A percentile compares a stretch with the other conserved stretches of the same genome.
Conservation (phyloP, 2,113 vertebrate genomes). For the Acanthisitta chloris region DNA sequence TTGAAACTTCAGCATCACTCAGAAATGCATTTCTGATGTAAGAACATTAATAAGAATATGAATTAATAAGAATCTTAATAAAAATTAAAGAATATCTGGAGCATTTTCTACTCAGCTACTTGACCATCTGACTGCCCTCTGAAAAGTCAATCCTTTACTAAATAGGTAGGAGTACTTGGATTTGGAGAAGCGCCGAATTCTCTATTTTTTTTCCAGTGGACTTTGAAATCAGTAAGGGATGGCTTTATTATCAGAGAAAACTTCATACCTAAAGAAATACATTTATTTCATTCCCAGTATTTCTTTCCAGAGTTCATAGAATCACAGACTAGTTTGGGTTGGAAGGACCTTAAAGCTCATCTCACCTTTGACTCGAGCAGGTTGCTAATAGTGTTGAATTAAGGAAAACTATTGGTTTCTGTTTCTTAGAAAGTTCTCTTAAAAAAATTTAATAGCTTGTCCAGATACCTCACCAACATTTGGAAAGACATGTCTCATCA, state of each 20-base stretch:
- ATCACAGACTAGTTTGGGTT: no score
- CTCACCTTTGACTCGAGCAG: no score
- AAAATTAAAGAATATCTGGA: neutral
- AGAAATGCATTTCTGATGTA: neutral
- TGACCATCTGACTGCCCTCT: neutral
- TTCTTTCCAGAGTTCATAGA: neutral
- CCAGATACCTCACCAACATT: neutral
- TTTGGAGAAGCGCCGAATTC: neutral
- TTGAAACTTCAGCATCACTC: neutral
- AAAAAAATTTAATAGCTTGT: neutral
- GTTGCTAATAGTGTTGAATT: neutral
- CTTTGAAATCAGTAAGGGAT: neutral
- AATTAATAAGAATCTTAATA: neutral
- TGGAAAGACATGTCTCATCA: neutral
- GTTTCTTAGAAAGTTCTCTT: neutral
- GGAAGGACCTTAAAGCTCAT: no score
- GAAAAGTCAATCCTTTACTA: neutral
- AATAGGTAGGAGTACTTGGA: neutral
- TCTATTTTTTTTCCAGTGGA: neutral
- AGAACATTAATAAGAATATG: neutral
- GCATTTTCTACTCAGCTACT: neutral
- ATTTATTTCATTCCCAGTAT: neutral
- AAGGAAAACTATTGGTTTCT: neutral
- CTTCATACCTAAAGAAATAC: neutral
- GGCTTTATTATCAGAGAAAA: neutral